phyloP scores from a whole-genome alignment of 2,888 invertebrate genomes.

The Balanococcus diminutus region DNA sequence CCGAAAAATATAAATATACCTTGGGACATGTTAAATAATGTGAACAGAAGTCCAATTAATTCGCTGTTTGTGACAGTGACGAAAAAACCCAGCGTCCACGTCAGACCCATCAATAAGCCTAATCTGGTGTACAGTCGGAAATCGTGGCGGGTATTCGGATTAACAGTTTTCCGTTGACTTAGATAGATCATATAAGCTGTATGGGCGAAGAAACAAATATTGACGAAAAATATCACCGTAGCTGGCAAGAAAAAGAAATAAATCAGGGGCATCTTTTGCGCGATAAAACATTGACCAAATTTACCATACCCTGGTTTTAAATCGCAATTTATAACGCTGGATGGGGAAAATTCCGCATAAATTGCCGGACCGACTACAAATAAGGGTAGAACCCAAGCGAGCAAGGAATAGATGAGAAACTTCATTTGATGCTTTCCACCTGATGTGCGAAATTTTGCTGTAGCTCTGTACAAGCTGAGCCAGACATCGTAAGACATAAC shows the following conservation, averaged over 20 bases:
- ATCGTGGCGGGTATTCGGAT: slow-evolving; percentile 60
- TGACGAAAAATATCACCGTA: slow-evolving; percentile 61
- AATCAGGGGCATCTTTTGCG: slow-evolving; percentile 63
- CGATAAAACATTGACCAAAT: slow-evolving; percentile 65
- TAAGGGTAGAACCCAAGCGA: slow-evolving; percentile 63
- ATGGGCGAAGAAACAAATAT: slow-evolving; percentile 62
- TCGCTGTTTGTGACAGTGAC: slow-evolving; percentile 61
- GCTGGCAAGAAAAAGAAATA: slow-evolving; percentile 64
- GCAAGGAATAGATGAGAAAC: slow-evolving; percentile 62
- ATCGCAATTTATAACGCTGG: slow-evolving; percentile 56
- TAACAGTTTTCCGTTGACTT: slow-evolving; percentile 60
- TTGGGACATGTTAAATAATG: slow-evolving; percentile 64
- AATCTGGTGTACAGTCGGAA: slow-evolving; percentile 63
- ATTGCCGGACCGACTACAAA: slow-evolving; percentile 61
- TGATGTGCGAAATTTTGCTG: slow-evolving; percentile 62
- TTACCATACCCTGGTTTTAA: slow-evolving; percentile 63
- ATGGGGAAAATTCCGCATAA: slow-evolving; percentile 60
- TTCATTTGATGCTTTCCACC: slow-evolving; percentile 61
- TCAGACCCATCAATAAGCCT: slow-evolving; percentile 64
- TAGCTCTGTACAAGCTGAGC: slow-evolving; percentile 63
- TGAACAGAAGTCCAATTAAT: slow-evolving; percentile 63
- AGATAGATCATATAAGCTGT: slow-evolving; percentile 62
- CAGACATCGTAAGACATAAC: slow-evolving; percentile 65
- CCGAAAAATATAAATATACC: slow-evolving; percentile 64
- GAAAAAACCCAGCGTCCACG: slow-evolving; percentile 62